Evolutionary conservation across 2,888 invertebrate genomes (phyloP).

Genomic region (Vanessa cardui): DNA sequence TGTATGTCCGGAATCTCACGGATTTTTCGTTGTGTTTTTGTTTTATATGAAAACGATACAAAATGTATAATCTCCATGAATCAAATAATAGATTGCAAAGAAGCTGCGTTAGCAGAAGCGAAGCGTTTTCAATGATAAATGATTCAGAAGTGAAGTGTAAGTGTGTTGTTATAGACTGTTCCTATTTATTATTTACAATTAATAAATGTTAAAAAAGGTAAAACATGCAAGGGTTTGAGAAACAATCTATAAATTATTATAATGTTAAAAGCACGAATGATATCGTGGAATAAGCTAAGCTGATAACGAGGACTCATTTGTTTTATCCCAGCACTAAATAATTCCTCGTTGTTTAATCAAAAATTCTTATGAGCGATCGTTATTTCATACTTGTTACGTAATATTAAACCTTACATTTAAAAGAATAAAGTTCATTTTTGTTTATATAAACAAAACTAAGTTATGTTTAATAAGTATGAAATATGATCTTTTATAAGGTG

Average conservation of each 20-base stretch:
- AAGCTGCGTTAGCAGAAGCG: constrained; percentile 77
- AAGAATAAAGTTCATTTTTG: no score
- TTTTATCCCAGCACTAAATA: constrained; percentile 7
- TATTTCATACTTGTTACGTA: constrained; percentile 29
- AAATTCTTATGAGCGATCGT: constrained; percentile 6
- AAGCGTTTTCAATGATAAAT: constrained; percentile 51
- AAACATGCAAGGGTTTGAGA: constrained; percentile 58
- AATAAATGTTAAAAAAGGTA: constrained; percentile 36
- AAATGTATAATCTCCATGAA: constrained; percentile 28
- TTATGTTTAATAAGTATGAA: constrained; percentile 15
- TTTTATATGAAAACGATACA: constrained; percentile 35
- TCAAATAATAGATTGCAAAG: constrained; percentile 53
- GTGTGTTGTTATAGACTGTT: constrained; percentile 47
- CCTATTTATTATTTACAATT: constrained; percentile 29
- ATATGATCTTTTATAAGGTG: constrained; percentile 13
- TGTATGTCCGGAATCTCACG: constrained; percentile 62
- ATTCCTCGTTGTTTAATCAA: constrained; percentile 18
- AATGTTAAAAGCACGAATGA: constrained; percentile 62
- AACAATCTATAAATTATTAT: constrained; percentile 70
- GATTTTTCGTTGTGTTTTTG: constrained; percentile 53
- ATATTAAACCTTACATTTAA: no score
- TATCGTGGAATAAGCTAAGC: constrained; percentile 61
- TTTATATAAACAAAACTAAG: neutral
- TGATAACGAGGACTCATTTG: constrained; percentile 38
- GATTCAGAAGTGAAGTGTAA: constrained; percentile 33